phyloP scores from a whole-genome alignment of 2,113 vertebrate genomes.

The Paramisgurnus dabryanus region DNA sequence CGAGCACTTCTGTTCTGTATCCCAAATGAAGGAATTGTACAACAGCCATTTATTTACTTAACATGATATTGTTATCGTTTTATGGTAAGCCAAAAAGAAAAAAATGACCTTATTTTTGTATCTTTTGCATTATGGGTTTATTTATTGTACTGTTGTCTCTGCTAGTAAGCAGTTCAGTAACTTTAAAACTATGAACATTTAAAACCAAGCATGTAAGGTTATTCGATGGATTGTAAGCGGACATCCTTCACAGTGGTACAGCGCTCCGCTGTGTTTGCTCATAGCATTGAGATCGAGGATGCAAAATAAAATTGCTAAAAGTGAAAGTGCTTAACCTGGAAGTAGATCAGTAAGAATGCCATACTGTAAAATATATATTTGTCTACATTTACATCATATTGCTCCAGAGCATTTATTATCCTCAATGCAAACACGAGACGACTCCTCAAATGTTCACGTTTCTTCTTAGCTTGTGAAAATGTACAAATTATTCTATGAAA shows the following conservation, averaged over 20 bases:
- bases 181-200: constrained; percentile 19
- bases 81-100: constrained; percentile 14
- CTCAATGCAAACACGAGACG: constrained; percentile 56
- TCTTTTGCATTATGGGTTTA: constrained; percentile 59
- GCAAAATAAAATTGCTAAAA: neutral
- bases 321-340: neutral
- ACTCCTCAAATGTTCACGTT: constrained; percentile 61
- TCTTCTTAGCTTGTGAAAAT: constrained; percentile 77
- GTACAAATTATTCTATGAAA: constrained; percentile 76
- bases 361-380: constrained; percentile 48
- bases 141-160: constrained; percentile 38
- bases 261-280: neutral
- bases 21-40: constrained; percentile 16
- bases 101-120: constrained; percentile 73
- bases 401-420: constrained; percentile 54
- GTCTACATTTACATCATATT: constrained; percentile 54
- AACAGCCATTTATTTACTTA: constrained; percentile 34
- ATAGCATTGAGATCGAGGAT: neutral
- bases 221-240: neutral
- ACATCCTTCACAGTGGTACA: neutral
- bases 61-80: constrained; percentile 52
- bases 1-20: constrained; percentile 49
- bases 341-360: constrained; percentile 12
- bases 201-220: constrained; percentile 34
- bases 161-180: constrained; percentile 21